These are phyloP conservation scores for Gobio gobio DNA, from an alignment of 2,113 vertebrate genomes.

Conservation along the genomic window DNA sequence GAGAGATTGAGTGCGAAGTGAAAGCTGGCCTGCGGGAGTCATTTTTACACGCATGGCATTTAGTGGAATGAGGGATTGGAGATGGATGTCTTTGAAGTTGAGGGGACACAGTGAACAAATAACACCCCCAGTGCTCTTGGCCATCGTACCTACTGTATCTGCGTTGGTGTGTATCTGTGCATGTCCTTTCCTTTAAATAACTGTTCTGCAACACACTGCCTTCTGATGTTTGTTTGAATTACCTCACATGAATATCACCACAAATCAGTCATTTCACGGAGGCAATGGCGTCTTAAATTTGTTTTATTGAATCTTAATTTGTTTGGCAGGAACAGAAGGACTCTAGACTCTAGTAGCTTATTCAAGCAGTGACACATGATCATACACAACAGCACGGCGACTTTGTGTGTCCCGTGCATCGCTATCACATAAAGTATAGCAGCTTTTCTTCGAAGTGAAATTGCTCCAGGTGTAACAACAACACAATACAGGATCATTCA, in stretches of 20 bases:
- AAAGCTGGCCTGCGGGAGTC: constrained; percentile 69
- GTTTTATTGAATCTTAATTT: constrained; percentile 67
- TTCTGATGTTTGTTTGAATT: background rate
- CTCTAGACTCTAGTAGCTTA: constrained; percentile 43
- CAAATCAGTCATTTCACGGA: constrained; percentile 27
- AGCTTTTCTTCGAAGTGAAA: constrained; percentile 25
- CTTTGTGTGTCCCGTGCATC: constrained; percentile 16
- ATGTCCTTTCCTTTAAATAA: background rate
- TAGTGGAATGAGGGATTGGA: constrained; percentile 62
- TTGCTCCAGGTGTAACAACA: constrained; percentile 15
- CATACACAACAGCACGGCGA: constrained; percentile 32
- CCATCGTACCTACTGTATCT: constrained; percentile 41
- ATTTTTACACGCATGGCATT: constrained; percentile 66
- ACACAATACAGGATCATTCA: constrained; percentile 35
- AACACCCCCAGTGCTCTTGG: background rate
- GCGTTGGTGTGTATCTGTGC: background rate
- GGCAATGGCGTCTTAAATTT: constrained; percentile 10
- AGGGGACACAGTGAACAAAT: constrained; percentile 52
- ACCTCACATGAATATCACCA: background rate
- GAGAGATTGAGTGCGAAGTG: constrained; percentile 44
- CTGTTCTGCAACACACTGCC: background rate
- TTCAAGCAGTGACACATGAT: constrained; percentile 31
- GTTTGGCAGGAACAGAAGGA: constrained; percentile 46
- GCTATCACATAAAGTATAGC: constrained; percentile 14
- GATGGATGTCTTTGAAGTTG: constrained; percentile 76